phyloP scores from a whole-genome alignment of 1,140 invertebrate species.

The Drosophila nigrodunni region DNA sequence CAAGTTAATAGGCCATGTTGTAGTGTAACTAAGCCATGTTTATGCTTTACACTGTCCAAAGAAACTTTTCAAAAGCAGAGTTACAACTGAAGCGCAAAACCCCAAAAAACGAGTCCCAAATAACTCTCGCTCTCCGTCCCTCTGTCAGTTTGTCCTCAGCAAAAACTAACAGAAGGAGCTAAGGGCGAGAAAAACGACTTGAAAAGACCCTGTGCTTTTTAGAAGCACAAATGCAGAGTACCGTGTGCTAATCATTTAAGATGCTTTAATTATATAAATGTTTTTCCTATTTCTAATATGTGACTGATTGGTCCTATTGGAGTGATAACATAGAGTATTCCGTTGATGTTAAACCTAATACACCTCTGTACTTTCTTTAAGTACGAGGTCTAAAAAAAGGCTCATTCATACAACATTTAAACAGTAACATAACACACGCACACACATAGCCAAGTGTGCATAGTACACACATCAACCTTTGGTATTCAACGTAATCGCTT shows the following conservation, averaged over 20 bases:
- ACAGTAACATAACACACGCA: slow-evolving; percentile 51
- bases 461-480: slow-evolving; percentile 64
- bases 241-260: too few relatives aligned
- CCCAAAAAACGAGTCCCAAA: slow-evolving; percentile 50
- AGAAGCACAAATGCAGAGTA: too few relatives aligned
- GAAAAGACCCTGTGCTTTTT: too few relatives aligned
- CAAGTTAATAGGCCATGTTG: slow-evolving; percentile 67
- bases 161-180: too few relatives aligned
- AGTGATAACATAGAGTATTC: too few relatives aligned
- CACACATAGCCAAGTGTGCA: not conserved
- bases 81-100: slow-evolving; percentile 38
- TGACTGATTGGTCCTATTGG: too few relatives aligned
- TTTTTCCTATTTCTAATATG: too few relatives aligned
- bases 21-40: slow-evolving; percentile 67
- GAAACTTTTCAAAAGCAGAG: slow-evolving; percentile 35
- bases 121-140: slow-evolving; percentile 49
- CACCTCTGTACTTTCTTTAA: too few relatives aligned
- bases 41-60: slow-evolving; percentile 50
- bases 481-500: slow-evolving; percentile 81
- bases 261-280: too few relatives aligned
- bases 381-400: slow-evolving; percentile 33
- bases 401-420: slow-evolving; percentile 81
- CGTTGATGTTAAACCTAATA: too few relatives aligned
- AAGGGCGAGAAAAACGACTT: too few relatives aligned
- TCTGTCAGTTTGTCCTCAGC: slow-evolving; percentile 41